These are phyloP conservation scores for Conistra vaccinii DNA, from an alignment of 2,888 invertebrate genomes.

Conservation along the genomic window DNA sequence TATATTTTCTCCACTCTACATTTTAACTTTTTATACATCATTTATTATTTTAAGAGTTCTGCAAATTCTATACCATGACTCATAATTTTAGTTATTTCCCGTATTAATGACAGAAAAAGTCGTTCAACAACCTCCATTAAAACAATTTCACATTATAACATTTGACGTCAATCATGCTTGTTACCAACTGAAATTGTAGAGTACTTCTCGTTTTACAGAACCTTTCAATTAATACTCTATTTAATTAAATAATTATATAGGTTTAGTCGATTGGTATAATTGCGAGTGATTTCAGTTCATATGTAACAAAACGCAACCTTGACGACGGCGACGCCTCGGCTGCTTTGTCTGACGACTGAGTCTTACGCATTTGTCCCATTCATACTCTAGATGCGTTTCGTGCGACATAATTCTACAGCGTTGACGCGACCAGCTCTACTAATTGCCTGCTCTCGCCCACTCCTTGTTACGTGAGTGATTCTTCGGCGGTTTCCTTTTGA, in stretches of 20 bases:
- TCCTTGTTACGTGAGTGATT: constrained; percentile 76
- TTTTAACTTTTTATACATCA: constrained; percentile 19
- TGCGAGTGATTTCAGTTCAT: constrained; percentile 56
- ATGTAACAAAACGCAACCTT: constrained; percentile 75
- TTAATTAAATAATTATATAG: constrained; percentile 24
- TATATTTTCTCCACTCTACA: constrained; percentile 23
- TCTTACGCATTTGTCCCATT: constrained; percentile 75
- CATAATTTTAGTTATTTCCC: constrained; percentile 35
- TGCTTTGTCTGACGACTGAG: constrained; percentile 73
- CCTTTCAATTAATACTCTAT: constrained; percentile 20
- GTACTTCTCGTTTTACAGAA: constrained; percentile 33
- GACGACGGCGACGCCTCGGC: constrained; percentile 76
- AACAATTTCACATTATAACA: constrained; percentile 24
- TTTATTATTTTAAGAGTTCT: constrained; percentile 33
- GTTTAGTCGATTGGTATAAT: constrained; percentile 38
- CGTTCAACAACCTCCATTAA: constrained; percentile 30
- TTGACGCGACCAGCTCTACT: constrained; percentile 78
- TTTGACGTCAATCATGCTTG: constrained; percentile 54
- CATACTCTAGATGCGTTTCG: constrained; percentile 74
- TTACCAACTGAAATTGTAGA: constrained; percentile 53
- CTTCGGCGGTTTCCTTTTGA: constrained; percentile 74
- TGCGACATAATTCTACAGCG: constrained; percentile 78
- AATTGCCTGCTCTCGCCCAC: constrained; percentile 83
- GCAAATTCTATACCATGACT: constrained; percentile 20
- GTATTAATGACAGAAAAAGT: constrained; percentile 19